phyloP scores from a whole-genome alignment of 2,113 vertebrate species.

The Shinisaurus crocodilurus region DNA sequence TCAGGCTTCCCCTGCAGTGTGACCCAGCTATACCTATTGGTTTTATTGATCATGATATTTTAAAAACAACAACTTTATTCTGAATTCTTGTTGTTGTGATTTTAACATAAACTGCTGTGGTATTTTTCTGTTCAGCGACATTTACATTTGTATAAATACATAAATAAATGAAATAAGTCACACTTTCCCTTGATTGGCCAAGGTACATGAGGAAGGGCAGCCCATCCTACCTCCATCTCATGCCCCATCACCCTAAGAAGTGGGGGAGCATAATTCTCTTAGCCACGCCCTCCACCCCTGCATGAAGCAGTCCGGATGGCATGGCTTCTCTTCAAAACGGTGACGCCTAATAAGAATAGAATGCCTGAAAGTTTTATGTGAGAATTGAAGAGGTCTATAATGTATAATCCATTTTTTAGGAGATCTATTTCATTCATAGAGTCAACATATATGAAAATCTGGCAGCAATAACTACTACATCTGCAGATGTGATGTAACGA shows the following conservation, averaged over 20 bases:
- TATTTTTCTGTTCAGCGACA: no score
- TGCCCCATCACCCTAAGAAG: not conserved
- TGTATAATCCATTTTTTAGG: conserved; percentile 1
- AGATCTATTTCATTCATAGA: conserved; percentile 5
- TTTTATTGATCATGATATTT: no score
- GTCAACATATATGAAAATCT: conserved; percentile 37
- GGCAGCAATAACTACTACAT: conserved; percentile 13
- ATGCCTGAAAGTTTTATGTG: not conserved
- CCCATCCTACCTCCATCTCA: not conserved
- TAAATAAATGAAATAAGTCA: no score
- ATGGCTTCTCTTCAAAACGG: not conserved
- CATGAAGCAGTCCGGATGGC: not conserved
- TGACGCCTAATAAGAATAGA: not conserved
- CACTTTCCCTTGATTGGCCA: no score
- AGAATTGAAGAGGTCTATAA: not conserved
- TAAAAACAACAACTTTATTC: no score
- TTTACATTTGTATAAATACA: no score
- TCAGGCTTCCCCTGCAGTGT: no score
- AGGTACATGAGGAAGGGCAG: not conserved
- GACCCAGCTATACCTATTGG: no score
- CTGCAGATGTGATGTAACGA: conserved; percentile 9
- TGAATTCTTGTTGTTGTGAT: no score
- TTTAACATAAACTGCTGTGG: no score
- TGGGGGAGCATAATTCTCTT: not conserved
- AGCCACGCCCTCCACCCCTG: not conserved